Evolutionary conservation across 1,140 invertebrate genomes (phyloP).

Genomic region (Philopotamus ludificatus): DNA sequence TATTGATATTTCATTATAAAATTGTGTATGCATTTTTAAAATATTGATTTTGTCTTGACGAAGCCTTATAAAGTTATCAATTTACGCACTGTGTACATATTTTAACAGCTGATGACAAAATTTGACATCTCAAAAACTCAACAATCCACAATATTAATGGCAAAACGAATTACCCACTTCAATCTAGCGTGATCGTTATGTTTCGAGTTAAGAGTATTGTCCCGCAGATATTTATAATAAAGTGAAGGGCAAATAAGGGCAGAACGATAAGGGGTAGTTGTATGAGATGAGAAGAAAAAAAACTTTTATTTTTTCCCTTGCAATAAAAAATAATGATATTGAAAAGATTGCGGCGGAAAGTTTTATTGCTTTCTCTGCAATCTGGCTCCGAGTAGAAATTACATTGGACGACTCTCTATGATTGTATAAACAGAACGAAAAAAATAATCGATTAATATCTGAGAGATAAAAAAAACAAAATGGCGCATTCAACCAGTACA

Average conservation of each 20-base stretch:
- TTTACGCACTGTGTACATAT: too few relatives aligned
- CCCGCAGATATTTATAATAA: slow-evolving; percentile 22
- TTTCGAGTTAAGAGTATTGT: too few relatives aligned
- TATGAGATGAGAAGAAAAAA: slow-evolving; percentile 6
- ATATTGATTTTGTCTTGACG: too few relatives aligned
- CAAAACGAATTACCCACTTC: too few relatives aligned
- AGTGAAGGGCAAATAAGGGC: slow-evolving; percentile 13
- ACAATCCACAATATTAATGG: too few relatives aligned
- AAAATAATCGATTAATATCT: not conserved
- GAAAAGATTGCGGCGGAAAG: slow-evolving; percentile 41
- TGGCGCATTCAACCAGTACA: not conserved
- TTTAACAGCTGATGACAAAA: too few relatives aligned
- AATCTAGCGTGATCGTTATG: too few relatives aligned
- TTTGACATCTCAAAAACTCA: too few relatives aligned
- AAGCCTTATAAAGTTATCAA: too few relatives aligned
- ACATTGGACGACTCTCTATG: not conserved
- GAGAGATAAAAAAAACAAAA: not conserved
- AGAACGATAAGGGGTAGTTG: slow-evolving; percentile 19
- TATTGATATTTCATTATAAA: too few relatives aligned
- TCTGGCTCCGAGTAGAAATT: slow-evolving; percentile 1
- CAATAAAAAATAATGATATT: slow-evolving; percentile 43
- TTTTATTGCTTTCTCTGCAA: slow-evolving; percentile 38
- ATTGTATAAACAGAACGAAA: not conserved
- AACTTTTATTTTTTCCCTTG: slow-evolving; percentile 41
- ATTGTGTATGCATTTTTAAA: too few relatives aligned